Evolutionary conservation across 2,797 vertebrate genomes (phyloP), one percentile per base, ranked within the genome.

Genomic region (Rhinophrynus dorsalis): DNA sequence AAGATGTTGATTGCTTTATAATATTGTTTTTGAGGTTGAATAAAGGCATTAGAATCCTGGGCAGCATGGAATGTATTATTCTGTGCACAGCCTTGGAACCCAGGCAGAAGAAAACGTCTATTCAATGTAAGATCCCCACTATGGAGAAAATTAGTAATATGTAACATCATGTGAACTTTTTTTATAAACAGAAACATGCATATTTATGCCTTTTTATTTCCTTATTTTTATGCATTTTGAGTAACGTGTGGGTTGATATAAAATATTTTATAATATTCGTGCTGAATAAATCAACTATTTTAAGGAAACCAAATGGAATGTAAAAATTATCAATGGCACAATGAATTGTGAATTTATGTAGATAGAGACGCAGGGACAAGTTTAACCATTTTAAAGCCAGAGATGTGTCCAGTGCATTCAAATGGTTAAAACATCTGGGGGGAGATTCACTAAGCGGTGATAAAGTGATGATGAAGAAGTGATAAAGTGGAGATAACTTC

Each of bases 31-130:
- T 58, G 64, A 56, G 37, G 81, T 79, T 79, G 79, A 80, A 72
- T 66, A 85, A 78, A 88, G 83, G 77, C 79, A 81, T 83, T 80
- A 81, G 80, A 84, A 79, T 81, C 78, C 78, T 10, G 27, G 52
- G 60, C 44, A 27, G 44, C 23, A 38, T 78, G 74, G 77, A 78
- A 63, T 76, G 75, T 77, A 79, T 85, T 12, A 10, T 70, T 82
- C 78, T 81, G 78, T 79, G 82, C 6, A 67, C 77, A 83, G 82
- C 79, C 83, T 81, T 78, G 9, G 55, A 45, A 55, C 47, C 17
- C 40, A 33, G 47, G 29, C 42, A 42, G 9, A 65, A 18, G 18
- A 35, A 23, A 45, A 6, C 12, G 12, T 6, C 35, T 6, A 13
- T 38, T 38, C 11, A 44, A 32, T 23, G 2, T 3, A 27, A 8